Evolutionary conservation across 2,888 invertebrate species (phyloP).

Genomic region (Orthosia gothica): DNA sequence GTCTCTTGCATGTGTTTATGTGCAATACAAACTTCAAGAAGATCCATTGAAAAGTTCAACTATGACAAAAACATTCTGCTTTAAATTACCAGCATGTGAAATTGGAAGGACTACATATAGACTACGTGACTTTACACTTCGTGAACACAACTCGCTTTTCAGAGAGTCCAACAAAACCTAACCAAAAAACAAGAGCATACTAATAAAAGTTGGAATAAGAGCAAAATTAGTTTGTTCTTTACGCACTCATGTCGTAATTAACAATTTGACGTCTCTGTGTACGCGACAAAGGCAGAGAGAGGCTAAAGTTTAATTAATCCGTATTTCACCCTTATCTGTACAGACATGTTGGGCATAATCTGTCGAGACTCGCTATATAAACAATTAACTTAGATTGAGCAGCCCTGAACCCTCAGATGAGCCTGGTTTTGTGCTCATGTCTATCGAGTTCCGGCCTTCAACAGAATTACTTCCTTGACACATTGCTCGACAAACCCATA

Average conservation of each 20-base stretch:
- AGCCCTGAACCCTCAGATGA: slow-evolving; percentile 49
- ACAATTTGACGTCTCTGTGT: slow-evolving; percentile 55
- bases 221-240: slow-evolving; percentile 43
- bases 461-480: slow-evolving; percentile 9
- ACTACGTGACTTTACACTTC: slow-evolving; percentile 6
- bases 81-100: background rate
- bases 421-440: slow-evolving; percentile 42
- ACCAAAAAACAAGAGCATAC: slow-evolving; percentile 23
- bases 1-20: background rate
- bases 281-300: slow-evolving; percentile 44
- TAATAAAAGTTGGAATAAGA: slow-evolving; percentile 44
- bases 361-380: slow-evolving; percentile 61
- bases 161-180: slow-evolving; percentile 24
- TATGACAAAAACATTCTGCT: background rate
- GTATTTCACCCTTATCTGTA: slow-evolving; percentile 66
- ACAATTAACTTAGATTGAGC: slow-evolving; percentile 64
- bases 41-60: slow-evolving; percentile 13
- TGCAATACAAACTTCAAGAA: background rate
- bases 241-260: slow-evolving; percentile 56
- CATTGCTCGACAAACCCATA: background rate
- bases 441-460: slow-evolving; percentile 25
- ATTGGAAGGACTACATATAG: background rate
- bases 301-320: slow-evolving; percentile 69
- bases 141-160: slow-evolving; percentile 1
- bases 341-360: slow-evolving; percentile 64